A percentile compares a stretch with the other conserved stretches of the same genome.
Conservation (phyloP, 1,140 invertebrate species). For the Aphaenogaster floridana region DNA sequence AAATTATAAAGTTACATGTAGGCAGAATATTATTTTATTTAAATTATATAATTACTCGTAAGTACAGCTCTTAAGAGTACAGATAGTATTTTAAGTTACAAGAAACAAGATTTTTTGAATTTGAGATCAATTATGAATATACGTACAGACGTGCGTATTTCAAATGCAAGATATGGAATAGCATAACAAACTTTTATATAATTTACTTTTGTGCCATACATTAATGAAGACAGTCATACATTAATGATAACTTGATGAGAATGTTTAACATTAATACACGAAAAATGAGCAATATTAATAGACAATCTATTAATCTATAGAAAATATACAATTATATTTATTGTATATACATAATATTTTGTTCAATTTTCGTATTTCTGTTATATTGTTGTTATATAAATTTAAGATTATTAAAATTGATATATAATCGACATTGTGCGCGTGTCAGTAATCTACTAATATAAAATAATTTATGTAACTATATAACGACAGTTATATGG, state of each 20-base stretch:
- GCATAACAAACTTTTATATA: conserved; percentile 21
- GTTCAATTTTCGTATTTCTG: conserved; percentile 13
- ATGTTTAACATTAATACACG: conserved; percentile 12
- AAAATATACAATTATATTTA: conserved; percentile 30
- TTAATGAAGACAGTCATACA: neutral
- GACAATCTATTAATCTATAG: conserved; percentile 42
- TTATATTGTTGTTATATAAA: neutral
- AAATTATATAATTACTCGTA: neutral
- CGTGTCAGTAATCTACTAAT: neutral
- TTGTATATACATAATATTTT: neutral
- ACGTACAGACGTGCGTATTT: neutral
- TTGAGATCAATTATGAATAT: conserved; percentile 4
- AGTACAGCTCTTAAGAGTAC: neutral
- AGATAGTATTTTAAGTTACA: neutral
- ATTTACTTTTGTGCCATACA: conserved; percentile 37
- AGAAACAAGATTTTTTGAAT: neutral
- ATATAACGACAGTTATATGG: neutral
- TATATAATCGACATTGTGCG: neutral
- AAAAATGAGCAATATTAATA: conserved; percentile 37
- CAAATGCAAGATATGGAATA: neutral
- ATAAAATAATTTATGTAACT: neutral
- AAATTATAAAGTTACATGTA: neutral
- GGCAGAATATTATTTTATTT: neutral
- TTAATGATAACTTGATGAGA: conserved; percentile 7
- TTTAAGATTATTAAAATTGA: neutral